A percentile compares a stretch with the other conserved stretches of the same genome.
These are phyloP conservation scores for Dendrolimus houi DNA, from an alignment of 2,888 invertebrate genomes.

Conservation along the genomic window DNA sequence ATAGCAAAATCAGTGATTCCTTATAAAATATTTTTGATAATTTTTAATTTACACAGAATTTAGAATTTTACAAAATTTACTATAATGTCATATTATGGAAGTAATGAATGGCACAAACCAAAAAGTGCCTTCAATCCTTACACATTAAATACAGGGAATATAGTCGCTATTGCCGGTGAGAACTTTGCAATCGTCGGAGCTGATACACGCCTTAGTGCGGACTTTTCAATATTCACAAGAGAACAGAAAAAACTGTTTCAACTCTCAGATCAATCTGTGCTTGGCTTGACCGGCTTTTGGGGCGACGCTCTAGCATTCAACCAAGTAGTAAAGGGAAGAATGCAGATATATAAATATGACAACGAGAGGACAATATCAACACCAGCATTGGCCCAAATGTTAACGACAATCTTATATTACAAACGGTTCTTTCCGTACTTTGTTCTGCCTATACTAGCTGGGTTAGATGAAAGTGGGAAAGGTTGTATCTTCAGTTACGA, in stretches of 20 bases:
- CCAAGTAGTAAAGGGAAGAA: conserved; percentile 86
- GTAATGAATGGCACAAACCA: background rate
- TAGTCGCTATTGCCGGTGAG: conserved; percentile 96
- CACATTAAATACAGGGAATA: conserved; percentile 83
- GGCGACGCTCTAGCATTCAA: conserved; percentile 96
- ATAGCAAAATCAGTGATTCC: too few species aligned
- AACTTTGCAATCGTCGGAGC: conserved; percentile 97
- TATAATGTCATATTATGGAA: background rate
- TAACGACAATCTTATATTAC: conserved; percentile 96
- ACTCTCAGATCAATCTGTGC: conserved; percentile 87
- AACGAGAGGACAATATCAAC: conserved; percentile 96
- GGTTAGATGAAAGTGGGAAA: conserved; percentile 93
- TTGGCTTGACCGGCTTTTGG: conserved; percentile 98
- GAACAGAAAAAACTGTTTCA: conserved; percentile 92
- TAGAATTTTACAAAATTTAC: too few species aligned
- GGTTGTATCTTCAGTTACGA: conserved; percentile 98
- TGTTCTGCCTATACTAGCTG: conserved; percentile 95
- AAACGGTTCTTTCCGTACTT: conserved; percentile 99
- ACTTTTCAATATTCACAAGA: conserved; percentile 92
- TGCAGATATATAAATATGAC: conserved; percentile 96
- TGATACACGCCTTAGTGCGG: conserved; percentile 94
- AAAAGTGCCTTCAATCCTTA: conserved; percentile 57
- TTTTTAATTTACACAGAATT: too few species aligned
- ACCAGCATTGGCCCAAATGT: conserved; percentile 95
- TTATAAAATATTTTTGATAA: too few species aligned